phyloP scores from a whole-genome alignment of 2,888 invertebrate genomes.

The Platycheirus rosarum region DNA sequence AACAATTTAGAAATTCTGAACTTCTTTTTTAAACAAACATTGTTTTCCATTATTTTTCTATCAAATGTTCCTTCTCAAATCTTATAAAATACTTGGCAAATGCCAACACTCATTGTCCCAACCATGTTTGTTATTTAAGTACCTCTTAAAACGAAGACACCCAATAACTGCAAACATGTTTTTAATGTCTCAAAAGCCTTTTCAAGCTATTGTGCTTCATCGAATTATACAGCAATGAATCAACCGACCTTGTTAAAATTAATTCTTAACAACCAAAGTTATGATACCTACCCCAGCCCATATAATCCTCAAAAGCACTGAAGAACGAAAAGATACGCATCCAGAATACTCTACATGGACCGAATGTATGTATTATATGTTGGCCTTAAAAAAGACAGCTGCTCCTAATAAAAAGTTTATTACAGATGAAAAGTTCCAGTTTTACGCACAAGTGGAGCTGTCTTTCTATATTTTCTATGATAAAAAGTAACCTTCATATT shows the following conservation, averaged over 20 bases:
- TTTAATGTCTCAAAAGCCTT: slow-evolving; percentile 17
- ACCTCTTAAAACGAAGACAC: not conserved
- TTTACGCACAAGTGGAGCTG: slow-evolving; percentile 20
- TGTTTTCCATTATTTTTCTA: too few species aligned
- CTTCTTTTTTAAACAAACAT: too few species aligned
- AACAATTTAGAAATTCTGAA: too few species aligned
- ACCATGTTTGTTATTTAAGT: not conserved
- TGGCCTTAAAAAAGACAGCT: slow-evolving; percentile 26
- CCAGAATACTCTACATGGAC: slow-evolving; percentile 18
- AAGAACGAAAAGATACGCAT: slow-evolving; percentile 1
- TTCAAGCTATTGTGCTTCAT: slow-evolving; percentile 8
- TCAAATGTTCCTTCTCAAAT: too few species aligned
- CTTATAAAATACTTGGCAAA: too few species aligned
- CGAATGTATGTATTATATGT: too few species aligned
- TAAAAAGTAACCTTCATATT: slow-evolving; percentile 10
- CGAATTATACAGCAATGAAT: slow-evolving; percentile 13
- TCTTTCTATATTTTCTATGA: slow-evolving; percentile 18
- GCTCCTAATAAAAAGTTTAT: slow-evolving; percentile 39
- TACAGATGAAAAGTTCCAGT: slow-evolving; percentile 28
- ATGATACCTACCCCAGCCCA: too few species aligned
- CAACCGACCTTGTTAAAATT: slow-evolving; percentile 27
- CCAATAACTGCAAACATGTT: too few species aligned
- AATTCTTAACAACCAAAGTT: slow-evolving; percentile 25
- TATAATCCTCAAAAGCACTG: slow-evolving; percentile 21
- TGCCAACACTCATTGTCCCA: too few species aligned